Evolutionary conservation across 1,140 invertebrate genomes (phyloP).

Genomic region (Lordiphosa clarofinis): DNA sequence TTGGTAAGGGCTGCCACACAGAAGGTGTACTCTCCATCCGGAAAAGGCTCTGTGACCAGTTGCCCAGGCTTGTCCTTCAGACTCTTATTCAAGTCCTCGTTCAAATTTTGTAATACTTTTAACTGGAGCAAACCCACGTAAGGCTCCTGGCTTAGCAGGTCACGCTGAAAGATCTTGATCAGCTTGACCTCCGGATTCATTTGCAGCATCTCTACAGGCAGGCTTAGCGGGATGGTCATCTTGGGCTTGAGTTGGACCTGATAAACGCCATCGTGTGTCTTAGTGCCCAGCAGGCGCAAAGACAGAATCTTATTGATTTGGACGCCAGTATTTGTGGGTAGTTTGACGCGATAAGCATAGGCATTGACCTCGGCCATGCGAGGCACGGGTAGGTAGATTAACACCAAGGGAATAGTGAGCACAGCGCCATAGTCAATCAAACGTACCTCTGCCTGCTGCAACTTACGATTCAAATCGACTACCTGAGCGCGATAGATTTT

Average conservation of each 20-base stretch:
- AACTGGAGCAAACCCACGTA: constrained; percentile 35
- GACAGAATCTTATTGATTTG: constrained; percentile 34
- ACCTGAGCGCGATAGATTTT: constrained; percentile 27
- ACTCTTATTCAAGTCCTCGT: constrained; percentile 24
- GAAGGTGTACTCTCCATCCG: constrained; percentile 9
- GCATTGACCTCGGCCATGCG: constrained; percentile 33
- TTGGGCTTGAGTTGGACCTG: constrained; percentile 40
- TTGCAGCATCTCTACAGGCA: constrained; percentile 36
- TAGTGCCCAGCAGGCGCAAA: constrained; percentile 27
- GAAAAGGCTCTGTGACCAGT: constrained; percentile 4
- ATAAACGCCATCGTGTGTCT: constrained; percentile 27
- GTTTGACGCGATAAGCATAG: constrained; percentile 33
- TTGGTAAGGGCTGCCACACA: constrained; percentile 38
- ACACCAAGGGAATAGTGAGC: not conserved
- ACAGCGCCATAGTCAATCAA: constrained; percentile 39
- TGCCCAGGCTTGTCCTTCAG: constrained; percentile 2
- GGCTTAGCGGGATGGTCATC: constrained; percentile 20
- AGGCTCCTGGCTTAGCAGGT: constrained; percentile 9
- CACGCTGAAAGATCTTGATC: constrained; percentile 14
- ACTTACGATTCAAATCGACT: not conserved
- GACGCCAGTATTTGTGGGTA: constrained; percentile 22
- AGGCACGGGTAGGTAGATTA: constrained; percentile 20
- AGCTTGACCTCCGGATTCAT: constrained; percentile 26
- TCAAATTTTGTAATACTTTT: constrained; percentile 21
- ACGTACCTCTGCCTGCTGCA: constrained; percentile 14